Base-by-base conservation (phyloP, 2,113 vertebrate species). In the Suncus etruscus region DNA sequence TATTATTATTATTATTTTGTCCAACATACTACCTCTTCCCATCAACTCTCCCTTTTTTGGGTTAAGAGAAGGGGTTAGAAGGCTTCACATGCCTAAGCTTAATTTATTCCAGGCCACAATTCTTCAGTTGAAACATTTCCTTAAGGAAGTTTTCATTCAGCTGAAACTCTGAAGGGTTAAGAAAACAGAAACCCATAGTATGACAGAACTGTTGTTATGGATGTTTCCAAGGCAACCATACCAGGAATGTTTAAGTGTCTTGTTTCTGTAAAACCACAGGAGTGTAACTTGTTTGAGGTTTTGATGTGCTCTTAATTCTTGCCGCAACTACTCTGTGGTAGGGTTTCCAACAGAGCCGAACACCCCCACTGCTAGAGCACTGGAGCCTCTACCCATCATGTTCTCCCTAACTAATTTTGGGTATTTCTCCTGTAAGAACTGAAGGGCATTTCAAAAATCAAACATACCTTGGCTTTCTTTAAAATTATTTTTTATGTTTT, bases 91-190 rank as follows among this genome's bases (percentile, higher is more conserved):
- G 83, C 74, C 11, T 92, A 83, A 93, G 92, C 90, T 97, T 96
- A 96, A 95, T 92, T 88, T 95, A 82, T 89, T 74, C 94, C 95
- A 96, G 95, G 95, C 93, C 89, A 91, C 94, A 5, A 3, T 94
- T 96, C 86, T 80, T 95, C 91, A 86, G 85, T 87, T 95, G 95
- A 97, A 97, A 94, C 95, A 91, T 96, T 98, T 98, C 96, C 96
- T 97, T 68, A 90, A 98, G 97, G 98, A 98, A 98, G 97, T 97
- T 96, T 98, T 97, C 96, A 95, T 97, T 97, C 96, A 96, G 83
- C 96, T 94, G 91, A 93, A 92, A 95, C 96, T 95, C 95, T 97
- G 93, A 98, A 98, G 98, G 97, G 97, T 98, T 98, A 98, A 98
- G 96, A 97, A 97, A 97, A 98, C 94, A 98, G 95, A 97, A 97